phyloP scores from a whole-genome alignment of 2,888 invertebrate species.

The Erynnis tages region DNA sequence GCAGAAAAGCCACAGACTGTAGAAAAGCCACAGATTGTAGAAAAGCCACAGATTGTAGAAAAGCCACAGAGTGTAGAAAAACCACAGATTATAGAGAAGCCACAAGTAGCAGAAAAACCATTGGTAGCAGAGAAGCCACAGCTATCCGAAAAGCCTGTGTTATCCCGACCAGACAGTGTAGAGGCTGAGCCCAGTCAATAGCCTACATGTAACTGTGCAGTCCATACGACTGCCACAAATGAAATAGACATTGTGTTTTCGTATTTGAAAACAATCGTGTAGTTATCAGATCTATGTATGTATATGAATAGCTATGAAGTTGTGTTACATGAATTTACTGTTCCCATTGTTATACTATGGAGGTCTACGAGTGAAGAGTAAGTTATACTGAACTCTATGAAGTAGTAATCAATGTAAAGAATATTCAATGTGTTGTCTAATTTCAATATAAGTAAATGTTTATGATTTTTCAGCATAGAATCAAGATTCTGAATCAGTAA shows the following conservation, averaged over 20 bases:
- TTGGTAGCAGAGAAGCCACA: constrained; percentile 47
- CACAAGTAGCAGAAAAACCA: constrained; percentile 19
- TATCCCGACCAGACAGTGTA: constrained; percentile 57
- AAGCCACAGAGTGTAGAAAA: constrained; percentile 3
- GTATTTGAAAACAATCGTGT: constrained; percentile 68
- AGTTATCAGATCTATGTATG: constrained; percentile 31
- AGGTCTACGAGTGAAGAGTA: background rate
- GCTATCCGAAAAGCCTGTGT: constrained; percentile 58
- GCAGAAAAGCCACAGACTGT: background rate
- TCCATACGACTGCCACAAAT: constrained; percentile 47
- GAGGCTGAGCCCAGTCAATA: constrained; percentile 70
- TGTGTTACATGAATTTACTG: constrained; percentile 24
- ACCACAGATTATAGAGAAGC: constrained; percentile 4
- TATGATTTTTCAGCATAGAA: no score
- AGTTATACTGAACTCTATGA: no score
- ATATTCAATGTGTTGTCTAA: no score
- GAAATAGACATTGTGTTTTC: constrained; percentile 70
- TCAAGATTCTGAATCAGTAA: no score
- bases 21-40: constrained; percentile 10
- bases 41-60: constrained; percentile 1
- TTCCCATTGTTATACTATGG: constrained; percentile 13
- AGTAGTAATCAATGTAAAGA: no score
- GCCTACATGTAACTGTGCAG: constrained; percentile 60
- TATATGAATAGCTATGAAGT: constrained; percentile 27
- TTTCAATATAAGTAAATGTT: no score